Evolutionary conservation across 2,888 invertebrate genomes (phyloP).

Genomic region (Tricholauxania praeusta): DNA sequence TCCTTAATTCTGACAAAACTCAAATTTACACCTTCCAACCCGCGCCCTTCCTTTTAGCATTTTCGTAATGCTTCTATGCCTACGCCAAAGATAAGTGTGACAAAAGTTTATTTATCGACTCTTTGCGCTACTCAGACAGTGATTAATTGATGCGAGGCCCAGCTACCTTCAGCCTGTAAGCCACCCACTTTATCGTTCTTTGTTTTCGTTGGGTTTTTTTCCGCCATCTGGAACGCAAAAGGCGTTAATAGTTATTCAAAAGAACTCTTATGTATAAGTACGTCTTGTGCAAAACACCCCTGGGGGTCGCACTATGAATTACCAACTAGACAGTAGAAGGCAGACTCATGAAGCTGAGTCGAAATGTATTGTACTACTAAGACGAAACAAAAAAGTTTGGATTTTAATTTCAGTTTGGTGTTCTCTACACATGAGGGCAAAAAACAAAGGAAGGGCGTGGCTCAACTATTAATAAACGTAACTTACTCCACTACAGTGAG

Average conservation of each 20-base stretch:
- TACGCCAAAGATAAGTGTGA: conserved; percentile 11
- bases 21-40: too few relatives aligned
- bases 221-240: too few relatives aligned
- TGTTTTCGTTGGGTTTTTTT: too few relatives aligned
- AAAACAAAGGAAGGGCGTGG: conserved; percentile 38
- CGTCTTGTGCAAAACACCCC: too few relatives aligned
- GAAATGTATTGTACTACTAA: not conserved
- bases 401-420: conserved; percentile 5
- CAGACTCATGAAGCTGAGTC: not conserved
- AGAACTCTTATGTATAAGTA: not conserved
- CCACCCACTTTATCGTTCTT: not conserved
- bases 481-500: not conserved
- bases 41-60: too few relatives aligned
- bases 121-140: not conserved
- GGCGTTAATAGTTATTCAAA: not conserved
- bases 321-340: not conserved
- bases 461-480: conserved; percentile 27
- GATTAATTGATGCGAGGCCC: conserved; percentile 10
- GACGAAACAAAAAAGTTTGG: not conserved
- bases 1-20: too few relatives aligned
- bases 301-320: too few relatives aligned
- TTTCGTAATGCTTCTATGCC: not conserved
- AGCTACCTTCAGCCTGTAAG: not conserved
- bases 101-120: conserved; percentile 14
- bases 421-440: not conserved